Conservation (phyloP, 64 coral and sea anemone species). For the Stichodactyla helianthus region DNA sequence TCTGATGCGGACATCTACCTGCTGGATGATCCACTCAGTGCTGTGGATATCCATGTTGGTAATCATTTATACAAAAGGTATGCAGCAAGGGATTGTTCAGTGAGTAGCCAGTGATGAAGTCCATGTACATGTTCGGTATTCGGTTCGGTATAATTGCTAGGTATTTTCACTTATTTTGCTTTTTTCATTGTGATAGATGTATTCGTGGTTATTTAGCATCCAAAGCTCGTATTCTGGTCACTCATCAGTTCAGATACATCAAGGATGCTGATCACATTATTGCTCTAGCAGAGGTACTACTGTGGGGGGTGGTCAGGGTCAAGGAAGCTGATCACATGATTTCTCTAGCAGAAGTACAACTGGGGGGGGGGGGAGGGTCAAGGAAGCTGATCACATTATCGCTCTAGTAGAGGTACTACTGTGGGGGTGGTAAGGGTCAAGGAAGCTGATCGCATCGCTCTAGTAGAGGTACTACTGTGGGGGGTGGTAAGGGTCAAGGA, state of each 20-base stretch:
- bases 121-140: too few relatives aligned
- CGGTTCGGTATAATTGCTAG: too few relatives aligned
- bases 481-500: too few relatives aligned
- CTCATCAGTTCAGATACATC: conserved; percentile 45
- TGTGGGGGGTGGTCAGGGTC: not conserved
- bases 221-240: conserved; percentile 31
- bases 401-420: conserved; percentile 26
- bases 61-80: conserved; percentile 35
- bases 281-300: conserved; percentile 23
- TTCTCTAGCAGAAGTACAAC: conserved; percentile 16
- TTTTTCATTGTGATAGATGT: conserved; percentile 15
- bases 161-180: too few relatives aligned
- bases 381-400: conserved; percentile 36
- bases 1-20: conserved; percentile 19
- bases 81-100: not conserved
- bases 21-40: conserved; percentile 44
- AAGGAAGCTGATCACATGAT: conserved; percentile 30
- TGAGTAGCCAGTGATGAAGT: not conserved
- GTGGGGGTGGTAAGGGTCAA: conserved; percentile 2
- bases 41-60: conserved; percentile 35
- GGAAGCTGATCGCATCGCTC: conserved; percentile 31
- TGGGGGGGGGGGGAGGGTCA: not conserved
- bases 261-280: conserved; percentile 39
- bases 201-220: conserved; percentile 25
- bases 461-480: conserved; percentile 28